A percentile compares a stretch with the other conserved stretches of the same genome.
phyloP scores from a whole-genome alignment of 2,888 invertebrate species.

The Catocala sponsa region DNA sequence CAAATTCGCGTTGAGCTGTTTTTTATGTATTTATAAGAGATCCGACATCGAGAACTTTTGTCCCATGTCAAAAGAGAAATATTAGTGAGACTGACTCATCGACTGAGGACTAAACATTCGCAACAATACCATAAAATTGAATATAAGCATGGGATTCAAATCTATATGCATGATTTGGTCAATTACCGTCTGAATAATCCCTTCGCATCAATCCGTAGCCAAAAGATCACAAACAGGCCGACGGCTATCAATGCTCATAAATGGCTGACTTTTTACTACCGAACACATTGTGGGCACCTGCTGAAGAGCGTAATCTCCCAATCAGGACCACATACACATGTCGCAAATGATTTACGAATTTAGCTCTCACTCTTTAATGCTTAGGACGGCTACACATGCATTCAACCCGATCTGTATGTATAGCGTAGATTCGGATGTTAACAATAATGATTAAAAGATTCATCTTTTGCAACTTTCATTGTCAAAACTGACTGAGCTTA shows the following conservation, averaged over 20 bases:
- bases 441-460: no score
- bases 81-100: constrained; percentile 32
- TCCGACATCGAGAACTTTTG: constrained; percentile 30
- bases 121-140: no score
- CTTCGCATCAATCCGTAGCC: constrained; percentile 42
- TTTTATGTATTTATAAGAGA: constrained; percentile 31
- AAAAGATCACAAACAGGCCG: constrained; percentile 64
- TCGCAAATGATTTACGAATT: constrained; percentile 79
- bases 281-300: constrained; percentile 73
- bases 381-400: constrained; percentile 6
- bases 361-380: constrained; percentile 50
- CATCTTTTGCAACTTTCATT: no score
- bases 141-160: no score
- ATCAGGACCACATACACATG: constrained; percentile 78
- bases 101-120: neutral
- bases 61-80: constrained; percentile 32
- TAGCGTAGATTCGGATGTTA: no score
- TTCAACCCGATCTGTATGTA: no score
- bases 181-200: constrained; percentile 39
- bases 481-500: no score
- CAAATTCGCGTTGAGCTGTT: constrained; percentile 33
- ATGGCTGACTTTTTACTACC: constrained; percentile 70
- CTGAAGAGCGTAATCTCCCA: constrained; percentile 70
- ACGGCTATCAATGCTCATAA: constrained; percentile 67
- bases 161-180: neutral